Evolutionary conservation across 2,888 invertebrate genomes (phyloP).

Genomic region (Gortyna flavago): DNA sequence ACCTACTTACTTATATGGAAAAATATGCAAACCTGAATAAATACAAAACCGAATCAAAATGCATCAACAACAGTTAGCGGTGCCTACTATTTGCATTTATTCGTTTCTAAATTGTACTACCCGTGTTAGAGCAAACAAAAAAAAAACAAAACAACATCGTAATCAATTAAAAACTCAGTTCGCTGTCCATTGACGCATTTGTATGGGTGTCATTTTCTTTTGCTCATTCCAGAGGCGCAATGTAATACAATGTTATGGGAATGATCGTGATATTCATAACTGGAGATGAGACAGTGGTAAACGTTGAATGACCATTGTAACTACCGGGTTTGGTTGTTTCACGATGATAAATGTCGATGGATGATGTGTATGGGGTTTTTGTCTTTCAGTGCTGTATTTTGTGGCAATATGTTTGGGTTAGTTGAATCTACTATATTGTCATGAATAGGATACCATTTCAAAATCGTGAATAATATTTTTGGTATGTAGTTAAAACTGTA

Average conservation of each 20-base stretch:
- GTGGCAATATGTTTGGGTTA: slow-evolving; percentile 38
- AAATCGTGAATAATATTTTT: not conserved
- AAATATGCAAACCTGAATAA: slow-evolving; percentile 24
- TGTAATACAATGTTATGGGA: slow-evolving; percentile 36
- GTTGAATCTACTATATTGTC: slow-evolving; percentile 1
- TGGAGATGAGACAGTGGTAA: slow-evolving; percentile 21
- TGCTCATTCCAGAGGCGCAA: slow-evolving; percentile 26
- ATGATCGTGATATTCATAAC: slow-evolving; percentile 37
- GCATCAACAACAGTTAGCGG: slow-evolving; percentile 52
- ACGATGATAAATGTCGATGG: slow-evolving; percentile 59
- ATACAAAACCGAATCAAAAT: slow-evolving; percentile 49
- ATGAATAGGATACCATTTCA: not conserved
- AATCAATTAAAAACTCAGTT: not conserved
- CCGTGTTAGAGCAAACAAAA: slow-evolving; percentile 28
- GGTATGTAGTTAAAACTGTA: not conserved
- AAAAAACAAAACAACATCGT: not conserved
- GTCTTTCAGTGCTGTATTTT: slow-evolving; percentile 27
- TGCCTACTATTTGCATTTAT: slow-evolving; percentile 50
- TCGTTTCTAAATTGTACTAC: slow-evolving; percentile 48
- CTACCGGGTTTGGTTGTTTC: slow-evolving; percentile 54
- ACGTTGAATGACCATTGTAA: slow-evolving; percentile 54
- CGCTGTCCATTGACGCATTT: slow-evolving; percentile 12
- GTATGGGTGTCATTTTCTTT: not conserved
- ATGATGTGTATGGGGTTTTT: slow-evolving; percentile 53
- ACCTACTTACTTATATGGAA: not conserved